These are phyloP conservation scores for Oligia latruncula DNA, from an alignment of 2,888 invertebrate genomes.

Conservation along the genomic window DNA sequence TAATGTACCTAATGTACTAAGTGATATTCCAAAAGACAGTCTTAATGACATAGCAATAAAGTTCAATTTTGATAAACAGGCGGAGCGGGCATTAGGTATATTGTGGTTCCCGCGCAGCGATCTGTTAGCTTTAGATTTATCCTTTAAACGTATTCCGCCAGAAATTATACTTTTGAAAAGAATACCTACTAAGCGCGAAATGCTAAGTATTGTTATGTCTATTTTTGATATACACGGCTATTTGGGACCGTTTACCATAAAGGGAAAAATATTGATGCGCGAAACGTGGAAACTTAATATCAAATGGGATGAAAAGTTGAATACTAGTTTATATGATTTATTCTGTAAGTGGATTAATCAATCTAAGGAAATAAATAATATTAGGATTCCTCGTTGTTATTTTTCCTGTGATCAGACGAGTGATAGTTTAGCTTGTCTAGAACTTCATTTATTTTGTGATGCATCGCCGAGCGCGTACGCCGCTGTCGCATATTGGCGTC, in stretches of 20 bases:
- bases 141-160: background rate
- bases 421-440: background rate
- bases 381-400: background rate
- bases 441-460: slow-evolving; percentile 7
- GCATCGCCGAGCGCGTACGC: slow-evolving; percentile 7
- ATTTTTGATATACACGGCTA: slow-evolving; percentile 1
- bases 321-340: background rate
- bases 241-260: background rate
- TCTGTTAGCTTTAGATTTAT: background rate
- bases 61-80: background rate
- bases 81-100: background rate
- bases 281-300: background rate
- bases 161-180: background rate
- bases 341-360: background rate
- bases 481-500: background rate
- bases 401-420: background rate
- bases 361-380: background rate
- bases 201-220: background rate
- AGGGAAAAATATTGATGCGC: background rate
- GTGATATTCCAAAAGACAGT: background rate
- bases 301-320: background rate
- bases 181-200: background rate
- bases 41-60: background rate
- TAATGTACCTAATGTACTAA: background rate
- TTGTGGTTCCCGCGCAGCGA: background rate